These are phyloP conservation scores for Eurypyga helias DNA, from an alignment of 2,113 vertebrate species.

Conservation along the genomic window DNA sequence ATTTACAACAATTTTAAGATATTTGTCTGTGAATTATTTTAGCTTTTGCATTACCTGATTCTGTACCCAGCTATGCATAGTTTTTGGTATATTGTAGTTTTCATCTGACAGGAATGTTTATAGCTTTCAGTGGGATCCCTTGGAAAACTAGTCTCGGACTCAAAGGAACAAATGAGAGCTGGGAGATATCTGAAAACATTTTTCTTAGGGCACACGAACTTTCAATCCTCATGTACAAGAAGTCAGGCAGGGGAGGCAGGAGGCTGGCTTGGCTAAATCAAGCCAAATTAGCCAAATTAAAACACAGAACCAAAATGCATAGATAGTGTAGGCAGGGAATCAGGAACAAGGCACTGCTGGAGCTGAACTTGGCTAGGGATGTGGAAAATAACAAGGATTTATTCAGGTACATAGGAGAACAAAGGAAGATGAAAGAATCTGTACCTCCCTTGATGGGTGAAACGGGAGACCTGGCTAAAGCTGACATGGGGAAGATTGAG, in stretches of 20 bases:
- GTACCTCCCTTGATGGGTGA: background rate
- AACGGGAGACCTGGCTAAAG: background rate
- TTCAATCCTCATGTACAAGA: background rate
- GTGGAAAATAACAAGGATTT: background rate
- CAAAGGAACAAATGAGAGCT: background rate
- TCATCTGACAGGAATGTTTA: background rate
- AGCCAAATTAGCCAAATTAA: background rate
- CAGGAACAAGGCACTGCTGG: background rate
- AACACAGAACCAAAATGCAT: background rate
- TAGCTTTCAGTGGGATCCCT: background rate
- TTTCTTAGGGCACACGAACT: background rate
- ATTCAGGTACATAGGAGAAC: background rate
- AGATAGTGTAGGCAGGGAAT: background rate
- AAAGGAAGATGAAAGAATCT: background rate
- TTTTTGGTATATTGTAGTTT: background rate
- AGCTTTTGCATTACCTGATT: background rate
- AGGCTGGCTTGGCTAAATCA: background rate
- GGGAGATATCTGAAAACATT: background rate
- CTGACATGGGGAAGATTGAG: background rate
- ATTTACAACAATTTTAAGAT: background rate
- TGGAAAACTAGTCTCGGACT: background rate
- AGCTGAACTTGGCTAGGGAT: background rate
- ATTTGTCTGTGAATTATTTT: background rate
- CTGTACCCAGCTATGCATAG: accelerated
- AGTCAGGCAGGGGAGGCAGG: background rate